Evolutionary conservation across 2,888 invertebrate genomes (phyloP).

Genomic region (Rosalia funebris): DNA sequence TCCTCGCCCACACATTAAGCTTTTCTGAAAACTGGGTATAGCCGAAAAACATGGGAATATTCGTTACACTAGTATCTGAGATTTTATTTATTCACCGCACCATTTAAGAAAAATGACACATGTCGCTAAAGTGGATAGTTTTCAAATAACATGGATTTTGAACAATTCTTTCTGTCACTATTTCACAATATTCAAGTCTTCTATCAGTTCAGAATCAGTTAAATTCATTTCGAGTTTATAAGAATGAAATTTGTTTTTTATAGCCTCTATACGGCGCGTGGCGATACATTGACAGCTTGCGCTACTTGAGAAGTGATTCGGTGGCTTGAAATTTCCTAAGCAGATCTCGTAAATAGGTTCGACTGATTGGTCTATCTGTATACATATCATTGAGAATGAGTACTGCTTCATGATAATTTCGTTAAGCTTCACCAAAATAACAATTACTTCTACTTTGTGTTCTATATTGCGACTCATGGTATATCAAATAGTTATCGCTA

Average conservation of each 20-base stretch:
- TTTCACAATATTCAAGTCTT: background rate
- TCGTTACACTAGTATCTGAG: background rate
- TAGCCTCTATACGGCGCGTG: background rate
- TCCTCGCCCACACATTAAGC: no score
- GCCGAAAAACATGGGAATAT: background rate
- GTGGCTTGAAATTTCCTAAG: background rate
- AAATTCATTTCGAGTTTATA: background rate
- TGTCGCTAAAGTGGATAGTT: no score
- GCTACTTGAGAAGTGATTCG: background rate
- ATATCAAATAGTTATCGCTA: background rate
- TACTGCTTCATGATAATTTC: background rate
- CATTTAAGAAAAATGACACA: no score
- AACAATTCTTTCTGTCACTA: background rate
- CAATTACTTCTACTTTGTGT: background rate
- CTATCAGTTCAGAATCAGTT: background rate
- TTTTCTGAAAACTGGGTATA: no score
- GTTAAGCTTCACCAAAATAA: background rate
- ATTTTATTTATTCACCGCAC: background rate
- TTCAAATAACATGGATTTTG: background rate
- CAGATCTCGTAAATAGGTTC: background rate
- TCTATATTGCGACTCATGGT: background rate
- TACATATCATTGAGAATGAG: background rate
- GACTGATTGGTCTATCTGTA: background rate
- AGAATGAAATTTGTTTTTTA: background rate
- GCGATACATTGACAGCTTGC: background rate